These are phyloP conservation scores for Ceriagrion tenellum DNA, from an alignment of 2,888 invertebrate species.

Conservation along the genomic window DNA sequence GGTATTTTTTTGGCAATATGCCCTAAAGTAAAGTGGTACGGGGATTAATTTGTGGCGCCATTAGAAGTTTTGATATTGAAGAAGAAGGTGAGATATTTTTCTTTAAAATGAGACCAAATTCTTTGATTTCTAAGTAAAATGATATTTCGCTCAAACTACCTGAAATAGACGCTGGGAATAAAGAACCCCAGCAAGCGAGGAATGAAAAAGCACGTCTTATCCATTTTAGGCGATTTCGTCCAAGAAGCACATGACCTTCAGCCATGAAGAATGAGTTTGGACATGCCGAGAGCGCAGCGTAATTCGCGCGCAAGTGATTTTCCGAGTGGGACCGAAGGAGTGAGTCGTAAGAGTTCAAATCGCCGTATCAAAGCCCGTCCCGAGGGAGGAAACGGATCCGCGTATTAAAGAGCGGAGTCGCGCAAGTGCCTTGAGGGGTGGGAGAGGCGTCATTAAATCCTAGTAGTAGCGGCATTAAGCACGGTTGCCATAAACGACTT, in stretches of 20 bases:
- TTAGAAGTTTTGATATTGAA: too few species aligned
- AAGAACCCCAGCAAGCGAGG: too few species aligned
- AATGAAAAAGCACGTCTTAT: too few species aligned
- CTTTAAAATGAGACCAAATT: too few species aligned
- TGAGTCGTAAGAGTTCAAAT: slow-evolving; percentile 5
- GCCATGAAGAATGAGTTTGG: background rate
- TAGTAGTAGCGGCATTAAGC: slow-evolving; percentile 19
- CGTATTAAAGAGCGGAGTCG: slow-evolving; percentile 1
- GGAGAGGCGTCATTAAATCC: background rate
- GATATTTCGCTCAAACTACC: too few species aligned
- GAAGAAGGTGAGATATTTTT: too few species aligned
- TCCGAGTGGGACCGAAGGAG: background rate
- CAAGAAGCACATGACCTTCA: background rate
- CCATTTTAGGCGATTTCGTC: background rate
- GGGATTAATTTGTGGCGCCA: too few species aligned
- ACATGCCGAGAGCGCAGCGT: background rate
- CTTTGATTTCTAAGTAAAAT: too few species aligned
- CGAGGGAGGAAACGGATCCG: background rate
- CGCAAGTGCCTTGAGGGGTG: background rate
- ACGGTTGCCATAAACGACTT: slow-evolving; percentile 36
- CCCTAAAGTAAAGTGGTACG: too few species aligned
- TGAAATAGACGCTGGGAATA: too few species aligned
- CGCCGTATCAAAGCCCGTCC: background rate
- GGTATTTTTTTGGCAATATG: too few species aligned
- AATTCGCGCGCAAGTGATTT: background rate